Evolutionary conservation across 1,140 invertebrate species (phyloP), one percentile per base, ranked within the genome.

Genomic region (Agrypnia vestita): DNA sequence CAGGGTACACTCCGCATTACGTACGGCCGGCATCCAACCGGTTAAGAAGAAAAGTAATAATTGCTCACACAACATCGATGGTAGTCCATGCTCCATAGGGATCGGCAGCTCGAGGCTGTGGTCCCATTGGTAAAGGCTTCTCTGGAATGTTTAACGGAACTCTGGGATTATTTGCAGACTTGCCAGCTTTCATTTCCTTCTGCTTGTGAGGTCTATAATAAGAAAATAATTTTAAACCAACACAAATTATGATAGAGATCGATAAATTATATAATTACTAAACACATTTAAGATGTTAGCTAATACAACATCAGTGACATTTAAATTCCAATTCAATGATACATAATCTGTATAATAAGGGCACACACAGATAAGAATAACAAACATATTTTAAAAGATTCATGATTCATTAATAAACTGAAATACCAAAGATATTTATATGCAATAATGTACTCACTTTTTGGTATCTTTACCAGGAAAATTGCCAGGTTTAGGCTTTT

Each of bases 11-110:
- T n/a, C n/a, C n/a, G n/a, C n/a, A n/a, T n/a, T n/a, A n/a, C n/a
- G n/a, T n/a, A n/a, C n/a, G n/a, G n/a, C n/a, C n/a, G n/a, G n/a
- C n/a, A n/a, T n/a, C n/a, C n/a, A n/a, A n/a, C n/a, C n/a, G n/a
- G n/a, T n/a, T n/a, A n/a, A n/a, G n/a, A n/a, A n/a, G n/a, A n/a
- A n/a, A 13, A 51, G 11, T 64, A 64, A 17, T 25, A 55, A 73
- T 13, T 53, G 44, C 75, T 86, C 88, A 92, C 92, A 85, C 87
- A 72, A 85, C 85, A 84, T 90, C 86, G 17, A 94, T 90, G 7
- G 89, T 89, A 82, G 91, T 88, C 93, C 93, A 94, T 49, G 88
- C 85, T 9, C 93, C 93, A 84, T 94, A 94, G 17, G 93, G 92
- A 82, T 92, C 84, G 89, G 89, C 78, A 87, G 89, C 82, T 87